These are phyloP conservation scores for Aepyceros melampus DNA, from an alignment of 2,113 vertebrate genomes.

Conservation along the genomic window DNA sequence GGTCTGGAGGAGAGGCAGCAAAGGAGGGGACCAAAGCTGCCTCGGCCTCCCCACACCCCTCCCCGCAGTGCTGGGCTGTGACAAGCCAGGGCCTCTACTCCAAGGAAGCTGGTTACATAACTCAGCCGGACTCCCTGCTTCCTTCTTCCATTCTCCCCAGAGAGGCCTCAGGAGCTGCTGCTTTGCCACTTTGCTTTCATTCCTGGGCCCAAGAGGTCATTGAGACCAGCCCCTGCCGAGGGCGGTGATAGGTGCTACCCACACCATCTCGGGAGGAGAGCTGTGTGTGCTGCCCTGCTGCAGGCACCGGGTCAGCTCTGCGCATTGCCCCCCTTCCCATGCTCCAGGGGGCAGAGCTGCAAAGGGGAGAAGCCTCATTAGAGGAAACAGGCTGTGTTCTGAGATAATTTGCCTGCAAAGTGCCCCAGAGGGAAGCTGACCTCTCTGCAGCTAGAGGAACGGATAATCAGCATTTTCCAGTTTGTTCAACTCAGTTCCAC, in stretches of 20 bases:
- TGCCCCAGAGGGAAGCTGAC: constrained; percentile 29
- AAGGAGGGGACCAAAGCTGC: not conserved
- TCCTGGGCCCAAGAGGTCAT: not conserved
- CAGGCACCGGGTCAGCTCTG: not conserved
- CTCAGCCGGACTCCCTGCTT: not conserved
- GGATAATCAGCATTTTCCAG: constrained; percentile 24
- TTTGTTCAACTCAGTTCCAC: constrained; percentile 14
- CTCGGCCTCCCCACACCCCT: not conserved
- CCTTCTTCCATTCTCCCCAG: constrained; percentile 7
- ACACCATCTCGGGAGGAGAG: not conserved
- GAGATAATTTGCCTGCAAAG: constrained; percentile 55
- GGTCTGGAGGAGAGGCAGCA: not conserved
- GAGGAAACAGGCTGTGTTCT: constrained; percentile 39
- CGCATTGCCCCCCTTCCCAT: not conserved
- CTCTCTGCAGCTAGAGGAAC: constrained; percentile 17
- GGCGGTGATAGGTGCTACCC: not conserved
- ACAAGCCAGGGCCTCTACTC: constrained; percentile 53
- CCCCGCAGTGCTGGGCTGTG: not conserved
- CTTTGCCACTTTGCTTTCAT: not conserved
- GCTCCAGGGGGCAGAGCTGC: constrained; percentile 3
- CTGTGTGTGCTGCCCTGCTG: not conserved
- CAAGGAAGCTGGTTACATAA: constrained; percentile 64
- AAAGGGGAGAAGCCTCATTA: constrained; percentile 45
- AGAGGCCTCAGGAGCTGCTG: not conserved
- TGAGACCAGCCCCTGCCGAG: not conserved